Base-by-base conservation (phyloP, 2,888 invertebrate species). In the Terebella lapidaria region DNA sequence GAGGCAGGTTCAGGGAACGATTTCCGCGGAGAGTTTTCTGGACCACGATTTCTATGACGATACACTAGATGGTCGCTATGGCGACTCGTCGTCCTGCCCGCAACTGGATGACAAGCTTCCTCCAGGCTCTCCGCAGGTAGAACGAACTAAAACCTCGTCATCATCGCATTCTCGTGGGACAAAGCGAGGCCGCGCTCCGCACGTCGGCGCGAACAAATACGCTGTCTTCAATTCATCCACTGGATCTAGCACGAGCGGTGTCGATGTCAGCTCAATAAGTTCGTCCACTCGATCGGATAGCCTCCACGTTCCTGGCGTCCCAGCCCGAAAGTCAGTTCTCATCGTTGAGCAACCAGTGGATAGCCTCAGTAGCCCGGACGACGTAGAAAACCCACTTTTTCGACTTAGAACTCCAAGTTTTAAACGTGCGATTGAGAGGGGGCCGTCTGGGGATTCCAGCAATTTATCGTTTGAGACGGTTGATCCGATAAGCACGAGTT, bases 231-330 rank as follows among this genome's bases (percentile, higher is more conserved):
- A 67, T 62, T 66, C 71, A n/a, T 70, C 70, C 46, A 71, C 68
- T 20, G 70, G 70, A 46, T 71, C 71, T 20, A 70, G 70, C 63
- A 71, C 71, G 3, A 70, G 70, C 54, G 70, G 68, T 5, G 62
- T 65, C 2, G 70, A 69, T 26, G 56, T 68, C 57, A 69, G 69
- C 58, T 68, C 70, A 1, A 57, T 66, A 47, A 67, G 69, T 53
- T 60, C 62, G 53, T 4, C 22, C 24, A 10, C 10, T n/a, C 5
- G 20, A 5, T 10, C 27, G 3, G 22, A 15, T 10, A 20, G 27
- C 25, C 5, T 10, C 10, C 10, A 27, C 24, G 10, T 10, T 20
- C 26, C 5, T 5, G 5, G 49, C 30, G 49, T 47, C n/a, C 49
- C 51, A 29, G 52, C 29, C 27, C 26, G 57, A 27, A 60, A 61